These are phyloP conservation scores for Notothenia rossii DNA, from an alignment of 2,113 vertebrate species.

Conservation along the genomic window DNA sequence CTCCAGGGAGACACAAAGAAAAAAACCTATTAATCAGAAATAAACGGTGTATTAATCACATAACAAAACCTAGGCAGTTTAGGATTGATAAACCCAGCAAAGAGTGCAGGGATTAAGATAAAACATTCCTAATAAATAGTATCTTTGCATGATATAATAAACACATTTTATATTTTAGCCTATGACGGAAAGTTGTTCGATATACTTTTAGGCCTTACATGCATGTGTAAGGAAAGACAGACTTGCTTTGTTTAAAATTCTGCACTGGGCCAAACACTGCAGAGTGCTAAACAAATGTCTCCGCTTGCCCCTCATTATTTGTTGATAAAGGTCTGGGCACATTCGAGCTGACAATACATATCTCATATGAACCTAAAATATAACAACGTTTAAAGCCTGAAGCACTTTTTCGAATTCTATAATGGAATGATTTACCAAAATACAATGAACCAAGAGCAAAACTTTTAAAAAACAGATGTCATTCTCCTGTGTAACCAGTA, in stretches of 20 bases:
- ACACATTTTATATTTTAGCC: background rate
- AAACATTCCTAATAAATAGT: background rate
- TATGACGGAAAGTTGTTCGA: background rate
- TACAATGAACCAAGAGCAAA: background rate
- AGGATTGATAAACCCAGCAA: background rate
- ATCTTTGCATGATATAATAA: background rate
- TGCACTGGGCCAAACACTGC: background rate
- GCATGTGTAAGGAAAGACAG: background rate
- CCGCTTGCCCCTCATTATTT: background rate
- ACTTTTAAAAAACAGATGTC: too few species aligned
- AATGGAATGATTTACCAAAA: background rate
- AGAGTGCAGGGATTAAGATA: background rate
- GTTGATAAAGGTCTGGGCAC: background rate
- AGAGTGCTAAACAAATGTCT: constrained; percentile 38
- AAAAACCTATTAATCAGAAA: background rate
- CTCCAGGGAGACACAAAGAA: background rate
- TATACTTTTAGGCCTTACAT: background rate
- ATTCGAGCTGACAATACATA: background rate
- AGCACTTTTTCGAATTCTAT: background rate
- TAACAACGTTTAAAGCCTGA: background rate
- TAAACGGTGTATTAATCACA: background rate
- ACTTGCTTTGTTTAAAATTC: constrained; percentile 9
- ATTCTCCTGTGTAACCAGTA: constrained; percentile 59
- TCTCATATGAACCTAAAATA: background rate
- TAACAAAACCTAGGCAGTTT: background rate